These are phyloP conservation scores for Tympanoctomys barrerae DNA, from an alignment of 2,797 vertebrate genomes.

Conservation along the genomic window DNA sequence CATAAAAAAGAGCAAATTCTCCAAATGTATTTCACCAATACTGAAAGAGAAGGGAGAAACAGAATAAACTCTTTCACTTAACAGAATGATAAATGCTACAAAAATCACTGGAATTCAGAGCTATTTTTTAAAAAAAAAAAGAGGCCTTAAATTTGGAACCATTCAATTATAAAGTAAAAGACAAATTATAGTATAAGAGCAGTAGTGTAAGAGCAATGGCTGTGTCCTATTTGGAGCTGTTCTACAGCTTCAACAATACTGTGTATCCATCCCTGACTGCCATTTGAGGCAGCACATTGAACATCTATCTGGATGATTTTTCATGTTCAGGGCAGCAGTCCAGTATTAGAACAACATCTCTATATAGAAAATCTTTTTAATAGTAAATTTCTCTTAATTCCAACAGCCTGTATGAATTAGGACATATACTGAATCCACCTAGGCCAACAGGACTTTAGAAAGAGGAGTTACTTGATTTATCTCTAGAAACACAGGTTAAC, in stretches of 20 bases:
- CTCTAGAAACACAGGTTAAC: slow-evolving; percentile 1
- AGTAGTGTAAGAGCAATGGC: not conserved
- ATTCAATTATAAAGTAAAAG: slow-evolving; percentile 50
- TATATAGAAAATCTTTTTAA: slow-evolving; percentile 47
- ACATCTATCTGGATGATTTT: not conserved
- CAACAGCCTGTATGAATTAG: not conserved
- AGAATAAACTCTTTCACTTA: slow-evolving; percentile 33
- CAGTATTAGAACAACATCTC: not conserved
- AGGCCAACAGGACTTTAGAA: slow-evolving; percentile 43
- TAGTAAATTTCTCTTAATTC: slow-evolving; percentile 41
- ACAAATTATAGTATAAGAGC: not conserved
- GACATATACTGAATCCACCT: slow-evolving; percentile 44
- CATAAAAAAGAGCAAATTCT: slow-evolving; percentile 72
- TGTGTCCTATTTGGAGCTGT: not conserved
- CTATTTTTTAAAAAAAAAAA: not conserved
- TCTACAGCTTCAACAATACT: not conserved
- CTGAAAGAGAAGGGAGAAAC: not conserved
- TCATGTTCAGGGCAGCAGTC: not conserved
- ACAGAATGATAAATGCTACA: slow-evolving; percentile 33
- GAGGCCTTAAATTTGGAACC: too few relatives aligned
- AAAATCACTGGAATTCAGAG: slow-evolving; percentile 8
- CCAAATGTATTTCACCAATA: slow-evolving; percentile 56
- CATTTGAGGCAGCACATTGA: not conserved
- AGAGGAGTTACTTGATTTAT: slow-evolving; percentile 5
- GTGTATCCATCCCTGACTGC: not conserved